Base-by-base conservation (phyloP, 1,140 invertebrate genomes). In the Tachypleus tridentatus region DNA sequence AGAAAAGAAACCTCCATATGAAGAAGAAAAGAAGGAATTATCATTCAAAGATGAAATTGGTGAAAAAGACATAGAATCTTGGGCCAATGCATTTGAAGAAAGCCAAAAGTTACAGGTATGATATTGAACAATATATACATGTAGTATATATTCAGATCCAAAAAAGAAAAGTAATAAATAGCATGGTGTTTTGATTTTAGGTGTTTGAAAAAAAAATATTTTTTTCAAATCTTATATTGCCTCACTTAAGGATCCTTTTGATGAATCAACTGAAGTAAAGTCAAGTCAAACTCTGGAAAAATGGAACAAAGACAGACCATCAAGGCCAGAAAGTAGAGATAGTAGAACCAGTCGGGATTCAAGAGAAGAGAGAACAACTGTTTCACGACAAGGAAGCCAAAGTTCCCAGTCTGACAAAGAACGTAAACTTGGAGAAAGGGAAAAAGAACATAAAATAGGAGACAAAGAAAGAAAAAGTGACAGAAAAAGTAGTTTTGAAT, bases 311-410 rank as follows among this genome's bases (percentile, higher is more conserved):
- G 81, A 82, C 60, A 76, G 81, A 6, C 82, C 82, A 0, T 79
- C 81, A n/a, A 75, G 82, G 65, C 82, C 83, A 10, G 74, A 76
- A 65, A 75, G 72, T 49, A 65, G 73, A 3, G 84, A 85, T 70
- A 83, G 82, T 58, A 78, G 82, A 9, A 81, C 81, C 67, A 80
- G 80, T 68, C 76, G 80, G 50, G 73, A 80, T 3, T 83, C 81
- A 2, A 73, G 70, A 57, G 72, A 72, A 2, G 69, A 69, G 48
- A 65, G 68, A 56, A 66, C 61, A 49, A 64, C 64, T 56, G 51
- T 58, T 49, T 68, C 70, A 9, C 63, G 69, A 62, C 61, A 54
- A 63, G 57, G 70, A 69, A 58, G 64, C 60, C 49, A 64, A 57
- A 57, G 56, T 62, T 61, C 69, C 61, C 60, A 67, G 54, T 61